phyloP scores from a whole-genome alignment of 2,888 invertebrate genomes.

The Callinectes sapidus region DNA sequence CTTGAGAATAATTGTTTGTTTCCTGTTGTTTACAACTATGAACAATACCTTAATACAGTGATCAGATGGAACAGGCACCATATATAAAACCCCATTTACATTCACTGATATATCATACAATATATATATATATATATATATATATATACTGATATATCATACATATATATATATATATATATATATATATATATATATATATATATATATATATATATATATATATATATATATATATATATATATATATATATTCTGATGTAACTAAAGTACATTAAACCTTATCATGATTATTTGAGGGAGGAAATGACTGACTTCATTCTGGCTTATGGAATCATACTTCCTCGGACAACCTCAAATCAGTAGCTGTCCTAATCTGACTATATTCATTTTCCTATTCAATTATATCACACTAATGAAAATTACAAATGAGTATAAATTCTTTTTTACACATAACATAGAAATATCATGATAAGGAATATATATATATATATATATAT shows the following conservation, averaged over 20 bases:
- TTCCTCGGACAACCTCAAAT: not conserved
- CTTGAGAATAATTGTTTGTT: slow-evolving; percentile 20
- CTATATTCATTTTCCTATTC: not conserved
- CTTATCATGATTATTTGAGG: not conserved
- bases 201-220: not conserved
- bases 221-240: not conserved
- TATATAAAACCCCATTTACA: slow-evolving; percentile 8
- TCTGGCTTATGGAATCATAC: not conserved
- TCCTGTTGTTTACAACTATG: slow-evolving; percentile 3
- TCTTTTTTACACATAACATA: not conserved
- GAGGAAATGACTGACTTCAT: not conserved
- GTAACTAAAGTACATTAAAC: not conserved
- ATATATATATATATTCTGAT: not conserved
- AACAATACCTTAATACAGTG: not conserved
- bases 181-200: not conserved
- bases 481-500: slow-evolving; percentile 40
- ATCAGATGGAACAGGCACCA: slow-evolving; percentile 17
- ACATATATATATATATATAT: not conserved
- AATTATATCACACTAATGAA: not conserved
- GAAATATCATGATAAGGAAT: not conserved
- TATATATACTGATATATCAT: not conserved
- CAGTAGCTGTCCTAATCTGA: not conserved
- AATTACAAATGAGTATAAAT: not conserved
- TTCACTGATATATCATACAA: not conserved
- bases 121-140: not conserved